Evolutionary conservation across 2,113 vertebrate species (phyloP), one percentile per base, ranked within the genome.

Genomic region (Caracal caracal): DNA sequence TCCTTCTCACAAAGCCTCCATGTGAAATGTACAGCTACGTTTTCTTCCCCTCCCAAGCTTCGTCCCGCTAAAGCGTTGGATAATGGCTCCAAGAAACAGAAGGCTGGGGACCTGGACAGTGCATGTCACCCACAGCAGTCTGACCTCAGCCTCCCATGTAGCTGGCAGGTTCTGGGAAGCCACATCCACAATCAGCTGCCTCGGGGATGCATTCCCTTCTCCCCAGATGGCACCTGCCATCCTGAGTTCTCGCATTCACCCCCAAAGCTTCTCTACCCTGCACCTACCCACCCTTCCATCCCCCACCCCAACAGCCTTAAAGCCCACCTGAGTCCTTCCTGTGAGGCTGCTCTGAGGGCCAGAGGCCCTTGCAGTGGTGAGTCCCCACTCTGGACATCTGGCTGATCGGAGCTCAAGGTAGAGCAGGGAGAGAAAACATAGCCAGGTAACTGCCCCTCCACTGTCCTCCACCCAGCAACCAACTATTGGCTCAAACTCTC

Each of bases 291-390:
- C 22, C 22, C 7, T 16, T 22, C 12, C n/a, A 30, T 37, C 35
- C 1, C 0, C 4, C 10, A 13, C 49, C 20, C 61, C 4, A 16
- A 4, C 1, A 82, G 8, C 47, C 81, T 56, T 40, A 70, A 81
- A 53, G 83, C 87, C 92, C 86, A 96, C 89, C 96, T n/a, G 61
- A 53, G 70, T 51, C 53, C 40, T 73, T 90, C 76, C 59, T 13
- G 24, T 7, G 85, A 80, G 56, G 68, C 26, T 6, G 79, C 49
- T 40, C 1, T 35, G 53, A 47, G 63, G 11, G 24, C 47, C 47
- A 80, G 92, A 80, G 56, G 68, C 40, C 70, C 33, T 20, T 86
- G 84, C 43, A 7, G 51, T 28, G 75, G 35, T 43, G 16, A 26
- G 49, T 65, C 63, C 84, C 51, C 51, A 33, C 68, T 30, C 66